Base-by-base conservation (phyloP, 2,888 invertebrate species). In the Gortyna flavago region DNA sequence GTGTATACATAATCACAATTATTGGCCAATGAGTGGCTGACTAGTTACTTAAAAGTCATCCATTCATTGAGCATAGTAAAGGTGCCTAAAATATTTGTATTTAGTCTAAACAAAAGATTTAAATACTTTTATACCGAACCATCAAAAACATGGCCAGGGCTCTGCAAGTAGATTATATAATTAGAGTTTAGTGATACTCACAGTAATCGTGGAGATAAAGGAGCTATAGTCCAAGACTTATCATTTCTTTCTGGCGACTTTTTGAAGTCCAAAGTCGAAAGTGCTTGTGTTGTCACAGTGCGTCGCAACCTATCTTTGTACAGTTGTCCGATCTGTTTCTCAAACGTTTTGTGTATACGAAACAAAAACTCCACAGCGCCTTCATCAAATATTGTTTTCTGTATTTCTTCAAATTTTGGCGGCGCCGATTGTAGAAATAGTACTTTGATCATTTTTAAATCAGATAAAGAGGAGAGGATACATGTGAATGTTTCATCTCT, bases 161-260 rank as follows among this genome's bases (percentile, higher is more conserved):
- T 44, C 32, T 32, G 25, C 8, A 72, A 70, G 25, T n/a, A 29
- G 35, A 35, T 54, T 66, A 35, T 18, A 51, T n/a, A 66, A 44
- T 68, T 13, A 29, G 25, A 57, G 6, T 21, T 21, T n/a, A 66
- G 21, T 6, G n/a, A 71, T 83, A 94, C 95, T 92, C 93, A 96
- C 96, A 95, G 92, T 84, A 97, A 92, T 91, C 97, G 93, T 85
- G 95, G 85, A 71, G 98, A 97, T 84, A 98, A 91, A 68, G 97
- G 96, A 72, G 95, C 95, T 67, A 98, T 96, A 88, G 93, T 97
- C 98, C 98, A 98, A 54, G 95, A 91, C 75, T 91, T 93, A 86
- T 97, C 94, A 59, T 84, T 87, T 83, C 96, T 93, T 84, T 96
- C 96, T 0, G 91, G 71, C n/a, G 97, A 95, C 69, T 93, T 90